Evolutionary conservation across 2,113 vertebrate species (phyloP), one percentile per base, ranked within the genome.

Genomic region (Myrmophylax atrothorax): DNA sequence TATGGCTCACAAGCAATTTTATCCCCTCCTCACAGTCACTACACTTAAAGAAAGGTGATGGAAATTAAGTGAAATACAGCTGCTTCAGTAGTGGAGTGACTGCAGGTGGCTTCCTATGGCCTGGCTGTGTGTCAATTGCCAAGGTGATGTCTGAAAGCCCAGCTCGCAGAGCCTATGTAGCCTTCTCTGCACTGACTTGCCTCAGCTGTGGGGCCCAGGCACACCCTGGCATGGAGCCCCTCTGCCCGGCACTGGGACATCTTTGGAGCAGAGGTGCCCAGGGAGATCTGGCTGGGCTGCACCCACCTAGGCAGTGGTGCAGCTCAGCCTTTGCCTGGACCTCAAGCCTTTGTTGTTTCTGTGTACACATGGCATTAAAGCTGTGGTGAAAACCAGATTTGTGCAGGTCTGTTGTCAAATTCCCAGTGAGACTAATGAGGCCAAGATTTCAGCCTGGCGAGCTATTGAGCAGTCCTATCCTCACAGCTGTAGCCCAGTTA

Each of bases 161-260:
- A 23, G 3, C 10, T 56, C 22, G 37, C 23, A 38, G 46, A 28
- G 33, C 42, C 68, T 6, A 3, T 14, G 1, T 14, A 24, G 17
- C 29, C 22, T n/a, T 52, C 26, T 14, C 53, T 0, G 0, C 15
- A 7, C 5, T 49, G 53, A 22, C 26, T 44, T n/a, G 12, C 47
- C 66, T 87, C 42, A 42, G 67, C 20, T 18, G 12, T 35, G 26
- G n/a, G 50, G 26, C 12, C 2, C 46, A 26, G 64, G 18, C 52
- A 26, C 38, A 40, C 42, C 37, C 46, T 28, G 42, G 23, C 2
- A 0, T 56, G 55, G 12, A 74, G n/a, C 31, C 1, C 1, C 52
- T 63, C 33, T 92, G 52, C 20, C 44, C 15, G 15, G 33, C 0
- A 1, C 22, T 53, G 47, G 33, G 42, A 9, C 38, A 80, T 31